Evolutionary conservation across 2,113 vertebrate genomes (phyloP).

Genomic region (Sturnira hondurensis): DNA sequence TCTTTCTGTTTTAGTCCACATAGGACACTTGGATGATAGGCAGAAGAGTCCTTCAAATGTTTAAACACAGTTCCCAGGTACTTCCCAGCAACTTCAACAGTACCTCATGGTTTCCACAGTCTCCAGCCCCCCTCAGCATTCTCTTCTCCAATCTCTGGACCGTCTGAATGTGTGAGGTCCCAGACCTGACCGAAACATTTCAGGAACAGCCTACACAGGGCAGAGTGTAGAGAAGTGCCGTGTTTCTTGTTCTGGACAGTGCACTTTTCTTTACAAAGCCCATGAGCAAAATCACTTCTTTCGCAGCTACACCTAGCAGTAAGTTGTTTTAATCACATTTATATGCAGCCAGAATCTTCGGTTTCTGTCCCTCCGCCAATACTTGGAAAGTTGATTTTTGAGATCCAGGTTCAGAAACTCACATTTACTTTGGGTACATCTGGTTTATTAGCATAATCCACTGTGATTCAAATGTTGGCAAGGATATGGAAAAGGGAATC

Average conservation of each 20-base stretch:
- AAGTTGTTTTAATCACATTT: not conserved
- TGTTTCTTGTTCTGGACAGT: not conserved
- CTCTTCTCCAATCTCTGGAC: not conserved
- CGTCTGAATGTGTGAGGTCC: not conserved
- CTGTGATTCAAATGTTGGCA: not conserved
- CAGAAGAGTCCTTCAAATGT: not conserved
- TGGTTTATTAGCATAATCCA: not conserved
- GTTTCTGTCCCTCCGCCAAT: not conserved
- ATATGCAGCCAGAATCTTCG: not conserved
- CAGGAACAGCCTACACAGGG: not conserved
- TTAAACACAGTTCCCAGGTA: not conserved
- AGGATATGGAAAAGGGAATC: not conserved
- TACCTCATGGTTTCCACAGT: not conserved
- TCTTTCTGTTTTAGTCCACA: not conserved
- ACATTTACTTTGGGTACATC: not conserved
- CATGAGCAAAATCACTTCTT: not conserved
- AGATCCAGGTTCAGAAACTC: not conserved
- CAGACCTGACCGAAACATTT: not conserved
- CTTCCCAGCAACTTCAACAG: not conserved
- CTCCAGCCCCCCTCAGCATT: not conserved
- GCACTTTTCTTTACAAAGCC: not conserved
- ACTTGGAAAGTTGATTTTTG: not conserved
- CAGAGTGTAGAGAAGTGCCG: not conserved
- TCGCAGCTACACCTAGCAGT: not conserved
- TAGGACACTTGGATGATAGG: not conserved